Conservation (phyloP, 1,140 invertebrate genomes). For the Harlomillsia oculata region DNA sequence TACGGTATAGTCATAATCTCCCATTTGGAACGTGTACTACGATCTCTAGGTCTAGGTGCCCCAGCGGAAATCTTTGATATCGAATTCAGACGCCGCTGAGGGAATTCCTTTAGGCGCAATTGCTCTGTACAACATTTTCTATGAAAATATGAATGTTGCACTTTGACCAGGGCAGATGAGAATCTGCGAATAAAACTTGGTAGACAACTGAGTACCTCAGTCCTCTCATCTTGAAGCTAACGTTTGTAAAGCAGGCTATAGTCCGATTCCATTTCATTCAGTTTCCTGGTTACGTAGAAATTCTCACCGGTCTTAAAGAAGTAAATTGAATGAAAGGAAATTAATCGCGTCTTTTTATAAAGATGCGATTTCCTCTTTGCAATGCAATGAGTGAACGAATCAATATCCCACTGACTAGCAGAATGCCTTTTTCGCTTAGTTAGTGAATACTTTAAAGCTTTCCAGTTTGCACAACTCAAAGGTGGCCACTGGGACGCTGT, state of each 20-base stretch:
- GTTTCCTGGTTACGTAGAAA: slow-evolving; percentile 51
- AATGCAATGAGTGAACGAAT: too few species aligned
- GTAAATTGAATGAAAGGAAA: slow-evolving; percentile 37
- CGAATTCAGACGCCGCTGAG: too few species aligned
- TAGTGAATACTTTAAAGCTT: slow-evolving; percentile 43
- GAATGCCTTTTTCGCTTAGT: too few species aligned
- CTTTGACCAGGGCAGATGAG: slow-evolving; percentile 40
- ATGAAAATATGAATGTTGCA: not conserved
- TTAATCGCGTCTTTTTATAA: not conserved
- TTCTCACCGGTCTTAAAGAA: slow-evolving; percentile 48
- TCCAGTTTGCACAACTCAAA: slow-evolving; percentile 48
- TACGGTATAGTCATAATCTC: too few species aligned
- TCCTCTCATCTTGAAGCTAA: slow-evolving; percentile 46
- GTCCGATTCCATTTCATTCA: slow-evolving; percentile 47
- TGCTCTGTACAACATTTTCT: too few species aligned
- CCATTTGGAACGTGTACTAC: too few species aligned
- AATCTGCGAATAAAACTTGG: slow-evolving; percentile 47
- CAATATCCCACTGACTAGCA: too few species aligned
- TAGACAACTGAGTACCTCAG: slow-evolving; percentile 44
- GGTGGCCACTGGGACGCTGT: slow-evolving; percentile 48
- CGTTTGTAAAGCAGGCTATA: slow-evolving; percentile 43
- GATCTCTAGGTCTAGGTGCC: too few species aligned
- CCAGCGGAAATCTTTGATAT: too few species aligned
- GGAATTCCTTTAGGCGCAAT: too few species aligned
- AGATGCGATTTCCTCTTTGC: not conserved